Evolutionary conservation across 2,797 vertebrate genomes (phyloP).

Genomic region (Myotis myotis): DNA sequence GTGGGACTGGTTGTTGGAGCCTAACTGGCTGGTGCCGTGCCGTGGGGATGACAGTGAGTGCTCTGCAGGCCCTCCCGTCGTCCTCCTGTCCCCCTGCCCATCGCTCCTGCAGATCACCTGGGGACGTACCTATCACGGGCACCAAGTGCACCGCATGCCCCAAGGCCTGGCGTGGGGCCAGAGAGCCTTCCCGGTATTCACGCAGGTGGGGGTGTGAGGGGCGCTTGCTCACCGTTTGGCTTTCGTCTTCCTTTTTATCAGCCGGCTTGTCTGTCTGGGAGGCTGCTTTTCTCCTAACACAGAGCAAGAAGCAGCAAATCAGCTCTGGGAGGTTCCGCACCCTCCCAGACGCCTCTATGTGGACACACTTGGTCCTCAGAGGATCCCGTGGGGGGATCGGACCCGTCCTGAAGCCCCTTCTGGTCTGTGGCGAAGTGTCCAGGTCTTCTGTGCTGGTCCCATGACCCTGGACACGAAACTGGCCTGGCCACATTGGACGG

Average conservation of each 20-base stretch:
- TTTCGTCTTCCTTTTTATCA: constrained; percentile 94
- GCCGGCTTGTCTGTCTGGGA: constrained; percentile 95
- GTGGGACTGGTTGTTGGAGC: neutral
- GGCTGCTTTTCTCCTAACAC: constrained; percentile 95
- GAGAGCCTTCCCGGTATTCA: neutral
- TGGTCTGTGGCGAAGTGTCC: neutral
- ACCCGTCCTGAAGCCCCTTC: neutral
- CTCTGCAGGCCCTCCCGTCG: neutral
- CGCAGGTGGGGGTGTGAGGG: rapidly evolving
- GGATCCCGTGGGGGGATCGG: neutral
- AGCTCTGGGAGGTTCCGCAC: neutral
- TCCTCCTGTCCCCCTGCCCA: rapidly evolving
- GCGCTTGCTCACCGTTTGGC: constrained; percentile 91
- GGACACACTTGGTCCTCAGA: neutral
- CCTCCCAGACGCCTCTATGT: rapidly evolving
- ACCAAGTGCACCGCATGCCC: neutral
- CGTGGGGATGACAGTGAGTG: neutral
- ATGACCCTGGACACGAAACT: neutral
- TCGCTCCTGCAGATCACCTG: neutral
- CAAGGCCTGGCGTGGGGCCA: neutral
- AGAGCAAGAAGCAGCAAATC: constrained; percentile 60
- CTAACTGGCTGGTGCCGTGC: neutral
- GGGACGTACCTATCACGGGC: rapidly evolving
- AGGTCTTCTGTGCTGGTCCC: neutral
- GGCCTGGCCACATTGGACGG: neutral